Percentiles rank a stretch among this genome's conserved stretches.
These are phyloP conservation scores for Syngnathus floridae DNA, from an alignment of 2,113 vertebrate species.

Conservation along the genomic window DNA sequence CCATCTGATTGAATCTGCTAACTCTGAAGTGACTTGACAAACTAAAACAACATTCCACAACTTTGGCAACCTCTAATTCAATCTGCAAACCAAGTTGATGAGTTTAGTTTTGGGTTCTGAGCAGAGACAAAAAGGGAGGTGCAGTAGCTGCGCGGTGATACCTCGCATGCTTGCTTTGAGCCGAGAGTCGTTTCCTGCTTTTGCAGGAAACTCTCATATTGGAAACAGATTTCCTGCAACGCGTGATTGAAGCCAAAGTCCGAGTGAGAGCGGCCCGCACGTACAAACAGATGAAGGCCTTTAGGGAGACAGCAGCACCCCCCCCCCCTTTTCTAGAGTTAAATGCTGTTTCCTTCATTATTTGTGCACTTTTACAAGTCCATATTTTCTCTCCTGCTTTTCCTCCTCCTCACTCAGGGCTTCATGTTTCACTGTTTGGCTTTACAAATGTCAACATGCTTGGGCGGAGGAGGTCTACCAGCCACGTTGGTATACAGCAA, in stretches of 20 bases:
- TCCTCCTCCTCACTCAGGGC: conserved; percentile 26
- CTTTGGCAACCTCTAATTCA: neutral
- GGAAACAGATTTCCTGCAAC: conserved; percentile 77
- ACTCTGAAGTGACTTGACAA: neutral
- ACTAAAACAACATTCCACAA: neutral
- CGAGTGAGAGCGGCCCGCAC: conserved; percentile 41
- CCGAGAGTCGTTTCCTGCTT: conserved; percentile 72
- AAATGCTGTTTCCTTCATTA: conserved; percentile 40
- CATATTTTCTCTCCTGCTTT: conserved; percentile 34
- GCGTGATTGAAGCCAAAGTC: conserved; percentile 55
- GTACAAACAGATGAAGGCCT: conserved; percentile 22
- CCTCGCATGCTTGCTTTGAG: conserved; percentile 70
- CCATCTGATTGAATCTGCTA: neutral
- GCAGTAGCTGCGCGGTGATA: conserved; percentile 47
- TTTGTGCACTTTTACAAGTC: conserved; percentile 26
- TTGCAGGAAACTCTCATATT: conserved; percentile 79
- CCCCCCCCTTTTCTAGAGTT: conserved; percentile 50
- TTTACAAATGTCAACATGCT: conserved; percentile 63
- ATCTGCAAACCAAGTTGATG: neutral
- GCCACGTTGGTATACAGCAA: conserved; percentile 3
- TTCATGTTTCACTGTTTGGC: conserved; percentile 57
- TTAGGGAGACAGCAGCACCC: conserved; percentile 41
- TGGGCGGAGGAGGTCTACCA: conserved; percentile 36
- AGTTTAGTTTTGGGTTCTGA: neutral
- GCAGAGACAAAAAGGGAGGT: conserved; percentile 19